A percentile compares a stretch with the other conserved stretches of the same genome.
These are phyloP conservation scores for Echinops telfairi DNA, from an alignment of 2,113 vertebrate genomes.

Conservation along the genomic window DNA sequence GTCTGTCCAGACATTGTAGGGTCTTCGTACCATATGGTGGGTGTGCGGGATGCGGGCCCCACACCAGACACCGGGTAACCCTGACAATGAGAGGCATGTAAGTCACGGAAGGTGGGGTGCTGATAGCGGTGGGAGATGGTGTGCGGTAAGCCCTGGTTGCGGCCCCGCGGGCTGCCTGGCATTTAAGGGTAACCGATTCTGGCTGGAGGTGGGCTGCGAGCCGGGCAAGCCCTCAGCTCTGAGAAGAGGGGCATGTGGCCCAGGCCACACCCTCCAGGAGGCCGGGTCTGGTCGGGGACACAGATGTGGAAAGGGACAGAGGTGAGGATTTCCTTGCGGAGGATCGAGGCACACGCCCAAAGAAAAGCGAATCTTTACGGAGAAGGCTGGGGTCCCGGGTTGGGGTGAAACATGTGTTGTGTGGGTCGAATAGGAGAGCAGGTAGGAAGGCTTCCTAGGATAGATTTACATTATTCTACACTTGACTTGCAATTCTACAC, in stretches of 20 bases:
- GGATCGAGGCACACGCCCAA: background rate
- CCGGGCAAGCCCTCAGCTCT: background rate
- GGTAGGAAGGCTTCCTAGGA: background rate
- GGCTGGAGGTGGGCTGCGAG: background rate
- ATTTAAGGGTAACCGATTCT: conserved; percentile 11
- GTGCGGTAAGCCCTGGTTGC: background rate
- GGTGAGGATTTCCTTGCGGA: background rate
- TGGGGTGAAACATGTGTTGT: background rate
- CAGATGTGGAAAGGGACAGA: background rate
- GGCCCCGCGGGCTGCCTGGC: background rate
- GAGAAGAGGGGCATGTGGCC: background rate
- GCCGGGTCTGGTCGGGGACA: background rate
- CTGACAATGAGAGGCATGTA: background rate
- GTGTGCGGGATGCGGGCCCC: background rate
- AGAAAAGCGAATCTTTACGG: conserved; percentile 1
- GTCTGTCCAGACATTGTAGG: background rate
- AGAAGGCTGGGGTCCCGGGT: background rate
- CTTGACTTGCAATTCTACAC: too few relatives aligned
- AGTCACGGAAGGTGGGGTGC: background rate
- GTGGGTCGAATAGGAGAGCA: background rate
- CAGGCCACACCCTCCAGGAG: background rate
- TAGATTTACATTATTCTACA: background rate
- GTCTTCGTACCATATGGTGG: background rate
- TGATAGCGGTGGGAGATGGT: background rate
- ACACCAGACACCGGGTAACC: background rate